These are phyloP conservation scores for Ctenicera cuprea DNA, from an alignment of 2,888 invertebrate species.

Conservation along the genomic window DNA sequence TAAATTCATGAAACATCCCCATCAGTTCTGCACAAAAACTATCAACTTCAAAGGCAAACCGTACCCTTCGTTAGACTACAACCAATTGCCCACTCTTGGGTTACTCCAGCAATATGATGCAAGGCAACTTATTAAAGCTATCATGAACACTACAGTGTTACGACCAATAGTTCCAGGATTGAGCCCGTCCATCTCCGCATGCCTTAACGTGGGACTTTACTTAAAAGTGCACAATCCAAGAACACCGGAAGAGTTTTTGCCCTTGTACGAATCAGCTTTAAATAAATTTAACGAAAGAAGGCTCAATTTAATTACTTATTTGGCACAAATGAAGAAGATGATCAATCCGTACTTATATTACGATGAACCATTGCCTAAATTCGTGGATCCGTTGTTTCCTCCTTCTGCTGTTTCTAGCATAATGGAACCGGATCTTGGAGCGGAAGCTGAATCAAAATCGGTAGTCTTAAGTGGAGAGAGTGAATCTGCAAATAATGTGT, in stretches of 20 bases:
- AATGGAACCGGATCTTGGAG: background rate
- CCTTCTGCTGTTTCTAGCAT: background rate
- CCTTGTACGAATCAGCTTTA: constrained; percentile 70
- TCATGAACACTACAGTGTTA: constrained; percentile 73
- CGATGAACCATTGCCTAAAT: constrained; percentile 66
- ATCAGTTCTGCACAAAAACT: constrained; percentile 72
- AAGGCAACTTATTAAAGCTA: constrained; percentile 74
- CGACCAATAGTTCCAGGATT: constrained; percentile 80
- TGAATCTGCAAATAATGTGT: too few species aligned
- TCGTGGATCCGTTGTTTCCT: constrained; percentile 49
- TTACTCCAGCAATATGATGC: constrained; percentile 79
- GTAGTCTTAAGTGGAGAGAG: too few species aligned
- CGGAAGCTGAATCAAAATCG: too few species aligned
- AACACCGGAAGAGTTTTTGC: constrained; percentile 63
- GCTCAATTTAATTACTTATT: constrained; percentile 64
- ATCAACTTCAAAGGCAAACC: constrained; percentile 68
- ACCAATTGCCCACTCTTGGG: constrained; percentile 76
- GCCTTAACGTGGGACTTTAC: constrained; percentile 76
- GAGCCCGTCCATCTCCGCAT: constrained; percentile 73
- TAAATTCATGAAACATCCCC: constrained; percentile 75
- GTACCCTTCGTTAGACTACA: constrained; percentile 72
- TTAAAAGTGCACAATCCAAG: constrained; percentile 75
- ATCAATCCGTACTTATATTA: constrained; percentile 77
- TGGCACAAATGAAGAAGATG: constrained; percentile 72
- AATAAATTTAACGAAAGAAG: constrained; percentile 68